Base-by-base conservation (phyloP, 30 jellyfish, hydroid and myxozoan species). In the Cassiopea andromeda region DNA sequence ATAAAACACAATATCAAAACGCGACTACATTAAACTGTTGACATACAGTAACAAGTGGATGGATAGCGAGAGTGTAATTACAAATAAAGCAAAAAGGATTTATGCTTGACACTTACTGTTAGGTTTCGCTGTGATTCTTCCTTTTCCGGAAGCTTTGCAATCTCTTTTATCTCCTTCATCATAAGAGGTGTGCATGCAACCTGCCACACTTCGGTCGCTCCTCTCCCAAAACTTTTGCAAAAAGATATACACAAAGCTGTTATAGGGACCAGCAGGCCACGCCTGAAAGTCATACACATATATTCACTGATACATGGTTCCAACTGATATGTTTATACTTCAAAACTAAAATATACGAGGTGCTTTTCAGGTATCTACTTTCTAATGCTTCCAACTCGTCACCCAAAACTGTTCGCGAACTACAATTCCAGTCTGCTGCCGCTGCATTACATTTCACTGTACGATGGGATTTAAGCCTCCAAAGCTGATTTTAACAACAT, bases 161-260 rank as follows among this genome's bases (percentile, higher is more conserved):
- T 46, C 9, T 77, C 86, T 49, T 77, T 77, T 14, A 49, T 74
- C 72, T 77, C 86, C 75, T 77, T 77, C 86, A 77, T 77, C 48
- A 12, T 70, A 38, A 70, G 7, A 10, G 10, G 7, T 54, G 10
- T 54, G 64, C 7, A 10, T 54, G 64, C 7, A 54, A 3, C 64
- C 64, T 54, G 12, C 12, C 64, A 3, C 12, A 54, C 7, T 54
- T 54, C 12, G 64, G 64, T 54, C 64, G 64, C 64, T 54, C 12
- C 64, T 10, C 12, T 54, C 64, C 64, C 64, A 54, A 54, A 54
- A 10, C 12, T 6, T 6, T 54, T 54, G 38, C 38, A 27, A 27
- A 27, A 27, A 27, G 38, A 27, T 27, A 27, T 27, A 27, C 38
- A 27, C 38, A 27, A 27, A 27, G 38, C 38, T 27, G 38, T 27